Evolutionary conservation across 1,140 invertebrate genomes (phyloP), one percentile per base, ranked within the genome.

Genomic region (Lepidurus couesii): DNA sequence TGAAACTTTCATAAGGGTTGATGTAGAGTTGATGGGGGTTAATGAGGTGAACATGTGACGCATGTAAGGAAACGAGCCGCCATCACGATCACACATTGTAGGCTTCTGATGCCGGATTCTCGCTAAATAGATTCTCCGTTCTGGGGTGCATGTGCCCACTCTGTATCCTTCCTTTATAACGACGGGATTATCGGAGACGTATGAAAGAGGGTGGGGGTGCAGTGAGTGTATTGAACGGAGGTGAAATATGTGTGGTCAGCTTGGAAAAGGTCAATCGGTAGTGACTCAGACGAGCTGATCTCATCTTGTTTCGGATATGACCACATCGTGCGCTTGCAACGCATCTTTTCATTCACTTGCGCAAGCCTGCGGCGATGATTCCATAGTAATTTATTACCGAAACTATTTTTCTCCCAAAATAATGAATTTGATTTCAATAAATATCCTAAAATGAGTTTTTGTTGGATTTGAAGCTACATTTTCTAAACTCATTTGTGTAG

Each of bases 1-100:
- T 21, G 53, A 65, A 65, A 65, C 53, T 65, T 65, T 65, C 53
- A 65, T 65, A 65, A 65, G 53, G 53, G 53, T 65, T 47, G 45
- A 47, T 47, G 45, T 5, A 10, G 45, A 16, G 45, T 47, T 65
- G 53, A 65, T 65, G 53, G 53, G 53, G 53, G 53, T 65, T 65
- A 65, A 65, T 65, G 53, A 65, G 53, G 53, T 16, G 53, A 65
- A 65, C 53, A 65, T 65, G 53, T 65, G 53, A 65, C 53, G 53
- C 53, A 65, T 34, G n/a, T n/a, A 21, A 21, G 53, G 21, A 65
- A 65, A 65, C 21, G 53, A 65, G 53, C 53, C 16, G 16, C 53
- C 53, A 65, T 65, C 53, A 65, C 53, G 53, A 65, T 65, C 13
- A 65, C 53, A 65, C 53, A 65, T 16, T 65, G 53, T 65, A 65